Conservation (phyloP, 2,797 vertebrate genomes). For the Oryzias dopingdopingensis region DNA sequence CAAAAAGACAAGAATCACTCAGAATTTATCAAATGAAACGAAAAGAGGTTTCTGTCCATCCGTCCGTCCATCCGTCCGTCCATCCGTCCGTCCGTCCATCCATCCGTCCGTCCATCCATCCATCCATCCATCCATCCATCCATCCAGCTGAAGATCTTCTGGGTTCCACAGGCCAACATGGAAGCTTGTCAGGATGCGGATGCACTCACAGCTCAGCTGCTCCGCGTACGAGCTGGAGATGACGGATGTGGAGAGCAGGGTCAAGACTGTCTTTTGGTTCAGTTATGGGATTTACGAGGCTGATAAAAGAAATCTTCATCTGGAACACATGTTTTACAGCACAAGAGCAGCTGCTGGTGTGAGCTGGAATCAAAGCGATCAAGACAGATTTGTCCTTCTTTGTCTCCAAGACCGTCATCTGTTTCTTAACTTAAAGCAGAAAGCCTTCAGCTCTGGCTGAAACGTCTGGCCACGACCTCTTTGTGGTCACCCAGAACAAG, state of each 20-base stretch:
- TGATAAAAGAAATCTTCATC: slow-evolving; percentile 62
- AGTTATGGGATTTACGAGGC: slow-evolving; percentile 57
- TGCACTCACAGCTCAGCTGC: slow-evolving; percentile 47
- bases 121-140: too few relatives aligned
- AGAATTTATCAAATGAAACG: too few relatives aligned
- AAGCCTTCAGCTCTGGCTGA: slow-evolving; percentile 19
- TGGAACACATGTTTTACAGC: slow-evolving; percentile 46
- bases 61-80: too few relatives aligned
- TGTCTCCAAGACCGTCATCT: slow-evolving; percentile 26
- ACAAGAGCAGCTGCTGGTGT: slow-evolving; percentile 28
- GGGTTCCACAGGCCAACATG: too few relatives aligned
- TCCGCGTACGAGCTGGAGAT: slow-evolving; percentile 52
- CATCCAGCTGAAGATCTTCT: too few relatives aligned
- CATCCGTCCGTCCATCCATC: too few relatives aligned
- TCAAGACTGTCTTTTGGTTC: slow-evolving; percentile 57
- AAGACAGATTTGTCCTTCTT: slow-evolving; percentile 30
- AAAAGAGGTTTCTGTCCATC: too few relatives aligned
- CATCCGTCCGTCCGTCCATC: too few relatives aligned
- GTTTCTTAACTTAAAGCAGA: slow-evolving; percentile 30
- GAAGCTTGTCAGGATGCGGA: slow-evolving; percentile 39
- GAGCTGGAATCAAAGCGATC: slow-evolving; percentile 24
- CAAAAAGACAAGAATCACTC: too few relatives aligned
- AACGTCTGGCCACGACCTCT: slow-evolving; percentile 21
- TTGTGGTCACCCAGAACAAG: slow-evolving; percentile 28
- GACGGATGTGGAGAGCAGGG: slow-evolving; percentile 40